Base-by-base conservation (phyloP, 2,797 vertebrate genomes). In the Notolabrus celidotus region DNA sequence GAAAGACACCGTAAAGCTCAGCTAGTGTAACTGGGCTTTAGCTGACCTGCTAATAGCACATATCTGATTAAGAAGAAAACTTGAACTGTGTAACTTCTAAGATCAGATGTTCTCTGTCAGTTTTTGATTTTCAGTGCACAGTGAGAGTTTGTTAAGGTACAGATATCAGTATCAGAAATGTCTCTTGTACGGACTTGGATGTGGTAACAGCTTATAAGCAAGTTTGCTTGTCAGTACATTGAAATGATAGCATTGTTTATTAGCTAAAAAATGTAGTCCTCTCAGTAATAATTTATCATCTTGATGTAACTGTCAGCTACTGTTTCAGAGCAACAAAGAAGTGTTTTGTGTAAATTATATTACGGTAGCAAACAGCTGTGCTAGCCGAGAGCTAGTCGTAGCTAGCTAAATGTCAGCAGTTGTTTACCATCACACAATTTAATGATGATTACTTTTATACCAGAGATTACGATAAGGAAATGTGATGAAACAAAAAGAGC, bases 41-140 rank as follows among this genome's bases (percentile, higher is more conserved):
- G n/a, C n/a, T 57, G 56, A 22, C n/a, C 31, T 49, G 23, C 55
- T 39, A 16, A 39, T 15, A 25, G 7, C 15, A n/a, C 9, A 36
- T 36, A 5, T 75, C 19, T 56, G 17, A 63, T 46, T 16, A 62
- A 29, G 19, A 43, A 20, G 0, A 55, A 17, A 39, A 17, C 50
- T 34, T 16, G n/a, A n/a, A n/a, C n/a, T n/a, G 5, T 23, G 52
- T 36, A 27, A 17, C 6, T 33, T 66, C 4, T 52, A 31, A 22
- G 19, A 20, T 50, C 42, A 63, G 38, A 53, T 52, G 58, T 19
- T 47, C 38, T 41, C 1, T 39, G 20, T 43, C 50, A 27, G 29
- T 25, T 42, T 49, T 70, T 57, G 53, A 57, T 45, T 55, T 45
- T 36, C n/a, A 74, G 11, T 23, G 66, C 50, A 33, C 12, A 42